Conservation (phyloP, 2,113 vertebrate genomes). For the Protomyctophum bolini region DNA sequence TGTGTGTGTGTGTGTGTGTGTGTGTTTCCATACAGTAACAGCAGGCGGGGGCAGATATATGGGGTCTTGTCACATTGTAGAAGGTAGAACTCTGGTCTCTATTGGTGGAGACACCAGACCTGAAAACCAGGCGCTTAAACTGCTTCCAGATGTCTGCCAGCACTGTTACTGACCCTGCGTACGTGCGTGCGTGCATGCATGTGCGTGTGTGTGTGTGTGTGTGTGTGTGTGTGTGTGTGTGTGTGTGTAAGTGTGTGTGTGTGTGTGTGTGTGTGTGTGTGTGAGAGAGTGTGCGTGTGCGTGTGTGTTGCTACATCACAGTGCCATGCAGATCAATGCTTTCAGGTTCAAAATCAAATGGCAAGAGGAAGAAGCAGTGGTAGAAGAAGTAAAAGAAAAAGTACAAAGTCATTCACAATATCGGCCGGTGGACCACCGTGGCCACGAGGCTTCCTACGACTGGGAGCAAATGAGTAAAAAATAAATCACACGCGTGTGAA, state of each 20-base stretch:
- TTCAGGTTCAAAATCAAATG: conserved; percentile 60
- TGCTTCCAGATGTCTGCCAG: conserved; percentile 76
- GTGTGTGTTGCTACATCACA: conserved; percentile 26
- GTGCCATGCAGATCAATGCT: conserved; percentile 40
- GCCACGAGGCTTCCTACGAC: too few relatives aligned
- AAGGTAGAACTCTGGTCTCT: conserved; percentile 59
- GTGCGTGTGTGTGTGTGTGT: not conserved
- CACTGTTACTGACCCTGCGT: conserved; percentile 51
- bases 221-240: conserved; percentile 30
- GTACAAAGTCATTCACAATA: too few relatives aligned
- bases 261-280: not conserved
- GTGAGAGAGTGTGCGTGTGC: too few relatives aligned
- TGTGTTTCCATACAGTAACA: conserved; percentile 41
- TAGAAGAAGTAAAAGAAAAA: not conserved
- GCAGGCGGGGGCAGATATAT: conserved; percentile 61
- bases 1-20: too few relatives aligned
- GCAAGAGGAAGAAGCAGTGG: conserved; percentile 31
- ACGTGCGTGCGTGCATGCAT: conserved; percentile 19
- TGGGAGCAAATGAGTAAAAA: too few relatives aligned
- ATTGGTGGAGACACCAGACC: conserved; percentile 74
- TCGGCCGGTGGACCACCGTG: too few relatives aligned
- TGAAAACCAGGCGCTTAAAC: conserved; percentile 59
- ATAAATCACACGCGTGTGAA: too few relatives aligned
- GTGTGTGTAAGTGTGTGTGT: not conserved
- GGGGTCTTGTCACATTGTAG: conserved; percentile 66